These are phyloP conservation scores for Cephus runcator DNA, from an alignment of 2,888 invertebrate species.

Conservation along the genomic window DNA sequence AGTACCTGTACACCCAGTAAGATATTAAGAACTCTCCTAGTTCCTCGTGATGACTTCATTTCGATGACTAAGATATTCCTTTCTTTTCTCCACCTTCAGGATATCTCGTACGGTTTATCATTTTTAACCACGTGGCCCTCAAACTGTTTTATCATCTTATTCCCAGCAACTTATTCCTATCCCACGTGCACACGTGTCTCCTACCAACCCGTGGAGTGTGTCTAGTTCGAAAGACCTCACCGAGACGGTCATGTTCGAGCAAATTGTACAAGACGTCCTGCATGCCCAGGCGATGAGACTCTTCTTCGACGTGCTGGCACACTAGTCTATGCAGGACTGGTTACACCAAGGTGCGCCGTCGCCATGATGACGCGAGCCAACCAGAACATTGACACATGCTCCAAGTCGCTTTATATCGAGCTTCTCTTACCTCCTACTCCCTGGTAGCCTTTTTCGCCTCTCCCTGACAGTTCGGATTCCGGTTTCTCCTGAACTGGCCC, in stretches of 20 bases:
- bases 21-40: background rate
- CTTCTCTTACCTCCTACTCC: background rate
- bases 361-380: conserved; percentile 4
- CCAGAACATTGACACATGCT: conserved; percentile 1
- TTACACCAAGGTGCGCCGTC: background rate
- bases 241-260: conserved; percentile 55
- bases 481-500: background rate
- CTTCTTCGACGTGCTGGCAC: conserved; percentile 14
- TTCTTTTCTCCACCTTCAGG: background rate
- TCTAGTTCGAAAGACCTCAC: conserved; percentile 26
- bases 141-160: background rate
- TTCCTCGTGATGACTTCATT: background rate
- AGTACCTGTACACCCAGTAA: background rate
- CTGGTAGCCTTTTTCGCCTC: background rate
- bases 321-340: background rate
- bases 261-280: conserved; percentile 58
- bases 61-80: background rate
- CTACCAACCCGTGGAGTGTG: background rate
- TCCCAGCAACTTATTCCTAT: background rate
- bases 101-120: background rate
- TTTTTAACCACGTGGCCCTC: background rate
- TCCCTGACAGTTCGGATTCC: background rate
- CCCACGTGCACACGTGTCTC: background rate
- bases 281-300: conserved; percentile 49
- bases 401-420: background rate